A percentile compares a stretch with the other conserved stretches of the same genome.
Conservation (phyloP, 2,888 invertebrate species). For the Sesamia inferens region DNA sequence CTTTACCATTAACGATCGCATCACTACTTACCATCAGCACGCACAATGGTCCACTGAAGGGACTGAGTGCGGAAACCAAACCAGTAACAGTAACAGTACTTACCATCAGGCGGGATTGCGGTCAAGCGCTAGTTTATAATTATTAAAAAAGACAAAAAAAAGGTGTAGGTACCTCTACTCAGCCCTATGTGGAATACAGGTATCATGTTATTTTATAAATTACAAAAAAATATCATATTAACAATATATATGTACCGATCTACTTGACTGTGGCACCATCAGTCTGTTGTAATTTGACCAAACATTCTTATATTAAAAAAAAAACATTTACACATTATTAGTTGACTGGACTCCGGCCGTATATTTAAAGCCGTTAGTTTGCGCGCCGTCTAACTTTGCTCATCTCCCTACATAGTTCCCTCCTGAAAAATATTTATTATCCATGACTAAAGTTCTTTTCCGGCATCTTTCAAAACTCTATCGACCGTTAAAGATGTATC, state of each 20-base stretch:
- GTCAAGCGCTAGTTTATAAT: too few relatives aligned
- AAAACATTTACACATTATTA: slow-evolving; percentile 35
- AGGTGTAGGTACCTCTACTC: not conserved
- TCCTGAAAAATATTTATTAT: slow-evolving; percentile 74
- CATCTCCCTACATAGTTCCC: slow-evolving; percentile 69
- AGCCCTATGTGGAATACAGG: not conserved
- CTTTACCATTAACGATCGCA: too few relatives aligned
- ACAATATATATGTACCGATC: too few relatives aligned
- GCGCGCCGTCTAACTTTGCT: slow-evolving; percentile 64
- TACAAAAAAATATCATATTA: not conserved
- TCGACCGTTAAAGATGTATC: slow-evolving; percentile 83
- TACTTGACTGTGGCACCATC: too few relatives aligned
- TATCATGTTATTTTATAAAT: not conserved
- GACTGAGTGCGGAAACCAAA: too few relatives aligned
- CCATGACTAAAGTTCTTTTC: slow-evolving; percentile 71
- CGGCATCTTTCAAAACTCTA: slow-evolving; percentile 78
- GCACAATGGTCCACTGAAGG: too few relatives aligned
- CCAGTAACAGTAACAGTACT: too few relatives aligned
- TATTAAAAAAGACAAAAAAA: too few relatives aligned
- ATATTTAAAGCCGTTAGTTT: slow-evolving; percentile 47
- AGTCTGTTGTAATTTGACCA: too few relatives aligned
- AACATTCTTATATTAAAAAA: not conserved
- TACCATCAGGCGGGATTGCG: too few relatives aligned
- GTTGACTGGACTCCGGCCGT: slow-evolving; percentile 11
- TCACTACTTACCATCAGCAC: too few relatives aligned